phyloP scores from a whole-genome alignment of 2,888 invertebrate species.

The Yponomeuta evonymella region DNA sequence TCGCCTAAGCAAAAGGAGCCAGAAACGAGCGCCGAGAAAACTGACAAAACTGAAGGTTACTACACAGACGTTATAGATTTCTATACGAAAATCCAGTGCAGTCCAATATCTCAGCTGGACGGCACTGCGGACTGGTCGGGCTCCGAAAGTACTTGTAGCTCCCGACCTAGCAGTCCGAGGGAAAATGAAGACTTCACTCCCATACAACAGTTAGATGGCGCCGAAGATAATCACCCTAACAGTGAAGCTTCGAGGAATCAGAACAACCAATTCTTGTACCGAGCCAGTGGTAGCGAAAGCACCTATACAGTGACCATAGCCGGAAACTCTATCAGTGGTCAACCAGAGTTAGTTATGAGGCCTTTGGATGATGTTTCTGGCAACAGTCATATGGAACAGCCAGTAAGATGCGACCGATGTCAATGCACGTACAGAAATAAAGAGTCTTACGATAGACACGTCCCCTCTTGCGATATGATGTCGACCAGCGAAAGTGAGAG shows the following conservation, averaged over 20 bases:
- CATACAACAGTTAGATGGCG: conserved; percentile 82
- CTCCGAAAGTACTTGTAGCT: conserved; percentile 68
- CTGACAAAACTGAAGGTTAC: conserved; percentile 61
- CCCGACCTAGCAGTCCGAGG: conserved; percentile 61
- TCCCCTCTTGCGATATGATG: conserved; percentile 85
- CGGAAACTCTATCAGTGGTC: conserved; percentile 68
- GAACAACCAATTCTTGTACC: conserved; percentile 61
- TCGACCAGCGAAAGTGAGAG: conserved; percentile 89
- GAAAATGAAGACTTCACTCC: conserved; percentile 57
- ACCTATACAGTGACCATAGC: conserved; percentile 70
- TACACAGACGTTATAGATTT: conserved; percentile 71
- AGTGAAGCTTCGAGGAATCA: conserved; percentile 55
- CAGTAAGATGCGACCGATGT: conserved; percentile 91
- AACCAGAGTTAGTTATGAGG: conserved; percentile 64
- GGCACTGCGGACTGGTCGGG: conserved; percentile 82
- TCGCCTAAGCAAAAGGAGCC: conserved; percentile 59
- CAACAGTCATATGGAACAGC: conserved; percentile 77
- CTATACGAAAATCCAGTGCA: conserved; percentile 72
- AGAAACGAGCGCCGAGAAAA: conserved; percentile 45
- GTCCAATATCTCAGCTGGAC: conserved; percentile 81
- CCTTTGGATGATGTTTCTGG: conserved; percentile 57
- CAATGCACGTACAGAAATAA: conserved; percentile 90
- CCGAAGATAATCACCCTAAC: conserved; percentile 76
- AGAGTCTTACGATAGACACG: conserved; percentile 87
- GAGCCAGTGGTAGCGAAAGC: conserved; percentile 67